These are phyloP conservation scores for Cricetomys ansorgei DNA, from an alignment of 2,113 vertebrate genomes.

Conservation along the genomic window DNA sequence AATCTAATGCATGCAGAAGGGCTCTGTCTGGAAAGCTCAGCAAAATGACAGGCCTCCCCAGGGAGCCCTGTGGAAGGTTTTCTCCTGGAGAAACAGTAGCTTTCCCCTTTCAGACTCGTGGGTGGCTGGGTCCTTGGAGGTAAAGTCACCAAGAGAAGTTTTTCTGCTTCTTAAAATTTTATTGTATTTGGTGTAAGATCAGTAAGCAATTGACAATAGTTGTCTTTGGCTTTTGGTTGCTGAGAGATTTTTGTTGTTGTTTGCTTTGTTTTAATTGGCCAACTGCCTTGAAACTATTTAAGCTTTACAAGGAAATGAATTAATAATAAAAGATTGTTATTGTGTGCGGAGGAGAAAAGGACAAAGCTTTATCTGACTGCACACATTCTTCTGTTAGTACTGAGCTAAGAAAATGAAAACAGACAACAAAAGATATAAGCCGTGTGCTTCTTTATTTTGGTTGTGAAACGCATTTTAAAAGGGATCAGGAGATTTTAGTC, in stretches of 20 bases:
- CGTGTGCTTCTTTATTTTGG: slow-evolving; percentile 14
- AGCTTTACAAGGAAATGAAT: slow-evolving; percentile 76
- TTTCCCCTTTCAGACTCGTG: slow-evolving; percentile 82
- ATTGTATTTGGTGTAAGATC: slow-evolving; percentile 53
- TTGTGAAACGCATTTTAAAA: background rate
- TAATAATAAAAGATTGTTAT: slow-evolving; percentile 66
- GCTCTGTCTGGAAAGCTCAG: slow-evolving; percentile 83
- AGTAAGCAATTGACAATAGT: slow-evolving; percentile 63
- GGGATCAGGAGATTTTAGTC: background rate
- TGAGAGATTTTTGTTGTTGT: background rate
- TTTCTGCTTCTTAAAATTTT: slow-evolving; percentile 61
- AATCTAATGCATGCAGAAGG: slow-evolving; percentile 88
- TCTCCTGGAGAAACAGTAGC: slow-evolving; percentile 85
- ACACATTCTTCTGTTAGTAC: slow-evolving; percentile 36
- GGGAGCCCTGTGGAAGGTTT: slow-evolving; percentile 85
- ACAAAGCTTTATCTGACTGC: slow-evolving; percentile 48
- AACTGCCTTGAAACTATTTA: slow-evolving; percentile 54
- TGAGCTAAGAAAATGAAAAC: slow-evolving; percentile 53
- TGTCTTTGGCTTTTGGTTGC: slow-evolving; percentile 72
- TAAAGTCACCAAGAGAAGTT: slow-evolving; percentile 61
- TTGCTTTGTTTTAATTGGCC: slow-evolving; percentile 38
- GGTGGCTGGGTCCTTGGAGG: slow-evolving; percentile 59
- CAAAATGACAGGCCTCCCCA: slow-evolving; percentile 86
- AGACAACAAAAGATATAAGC: slow-evolving; percentile 59
- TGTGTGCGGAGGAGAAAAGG: background rate